Evolutionary conservation across 2,113 vertebrate species (phyloP), one percentile per base, ranked within the genome.

Genomic region (Erpornis zantholeuca): DNA sequence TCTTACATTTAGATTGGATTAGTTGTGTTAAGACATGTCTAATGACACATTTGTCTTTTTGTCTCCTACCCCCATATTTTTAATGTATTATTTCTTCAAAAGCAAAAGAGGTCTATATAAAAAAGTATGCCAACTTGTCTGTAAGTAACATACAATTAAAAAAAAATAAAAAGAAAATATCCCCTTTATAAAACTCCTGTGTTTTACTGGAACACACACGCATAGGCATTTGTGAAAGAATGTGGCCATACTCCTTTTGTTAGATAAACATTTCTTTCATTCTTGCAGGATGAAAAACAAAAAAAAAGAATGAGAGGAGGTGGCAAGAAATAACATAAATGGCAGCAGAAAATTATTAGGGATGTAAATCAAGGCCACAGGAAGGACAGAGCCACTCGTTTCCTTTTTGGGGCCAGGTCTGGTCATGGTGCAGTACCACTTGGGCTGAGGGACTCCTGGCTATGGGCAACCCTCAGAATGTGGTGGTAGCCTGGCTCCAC

Each of bases 361-460:
- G n/a, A 21, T 54, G 15, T 15, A 68, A 91, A 52, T 38, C 25
- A 63, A 75, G 40, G 40, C 31, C 68, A 36, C 3, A 47, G 40
- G 18, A 64, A 88, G 44, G 78, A 63, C 0, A 0, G 36, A 72
- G 68, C 14, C 3, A 2, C 23, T 68, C 0, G 0, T 18, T 90
- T 71, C 31, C 29, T 71, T 83, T n/a, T 57, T 1, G 0, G 12
- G 16, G 15, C 14, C 44, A 52, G 16, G 17, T 50, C 31, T 3
- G 3, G 15, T 23, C 31, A n/a, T 5, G 23, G 35, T 61, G 29
- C 0, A 0, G 31, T 16, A 60, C 6, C 25, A 47, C 11, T 10
- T 57, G 61, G 11, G 12, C 6, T 54, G 31, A 49, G 33, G 17
- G 9, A 10, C 25, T 50, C 44, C 12, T 80, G 44, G 31, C 35